These are phyloP conservation scores for Hemitrygon akajei DNA, from an alignment of 2,797 vertebrate species.

Conservation along the genomic window DNA sequence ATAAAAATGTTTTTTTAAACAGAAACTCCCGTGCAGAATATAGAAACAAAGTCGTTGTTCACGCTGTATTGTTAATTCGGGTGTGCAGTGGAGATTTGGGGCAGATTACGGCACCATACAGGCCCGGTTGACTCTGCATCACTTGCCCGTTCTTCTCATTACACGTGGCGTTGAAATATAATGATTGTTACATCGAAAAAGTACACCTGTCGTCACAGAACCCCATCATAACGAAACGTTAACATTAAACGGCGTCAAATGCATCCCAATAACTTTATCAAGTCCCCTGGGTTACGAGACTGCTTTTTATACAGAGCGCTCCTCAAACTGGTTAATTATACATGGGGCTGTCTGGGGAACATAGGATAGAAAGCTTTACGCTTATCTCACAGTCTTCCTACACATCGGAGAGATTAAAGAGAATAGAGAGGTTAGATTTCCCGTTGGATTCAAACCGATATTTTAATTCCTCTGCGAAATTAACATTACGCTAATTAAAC, in stretches of 20 bases:
- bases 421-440: not conserved
- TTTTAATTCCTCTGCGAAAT: not conserved
- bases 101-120: not conserved
- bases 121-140: not conserved
- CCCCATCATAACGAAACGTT: not conserved
- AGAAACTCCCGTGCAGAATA: not conserved
- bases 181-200: too few relatives aligned
- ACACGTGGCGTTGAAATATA: not conserved
- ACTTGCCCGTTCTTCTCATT: not conserved
- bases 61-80: not conserved
- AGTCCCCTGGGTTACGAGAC: not conserved
- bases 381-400: not conserved
- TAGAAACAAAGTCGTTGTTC: not conserved
- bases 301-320: not conserved
- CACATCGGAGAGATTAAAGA: slow-evolving; percentile 2
- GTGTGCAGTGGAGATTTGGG: not conserved
- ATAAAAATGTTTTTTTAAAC: too few relatives aligned
- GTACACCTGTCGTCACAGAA: not conserved
- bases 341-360: not conserved
- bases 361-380: too few relatives aligned
- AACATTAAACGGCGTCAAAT: not conserved
- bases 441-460: not conserved
- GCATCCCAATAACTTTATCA: not conserved
- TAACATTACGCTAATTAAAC: not conserved
- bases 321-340: not conserved